Conservation (phyloP, 2,113 vertebrate genomes). For the Prunella himalayana region DNA sequence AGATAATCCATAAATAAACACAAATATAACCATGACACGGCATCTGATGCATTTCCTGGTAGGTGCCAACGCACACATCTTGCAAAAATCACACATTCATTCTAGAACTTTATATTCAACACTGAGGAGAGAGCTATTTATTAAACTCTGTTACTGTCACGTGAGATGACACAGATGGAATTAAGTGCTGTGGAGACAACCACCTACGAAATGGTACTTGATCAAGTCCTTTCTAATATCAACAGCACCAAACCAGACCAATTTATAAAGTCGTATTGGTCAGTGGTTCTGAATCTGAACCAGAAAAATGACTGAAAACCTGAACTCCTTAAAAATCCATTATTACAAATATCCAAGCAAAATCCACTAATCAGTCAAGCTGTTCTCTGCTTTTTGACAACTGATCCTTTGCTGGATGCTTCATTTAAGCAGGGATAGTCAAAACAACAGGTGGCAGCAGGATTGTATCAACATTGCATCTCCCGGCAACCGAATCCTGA, state of each 20-base stretch:
- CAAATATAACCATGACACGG: not conserved
- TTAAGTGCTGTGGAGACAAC: not conserved
- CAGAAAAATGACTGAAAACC: not conserved
- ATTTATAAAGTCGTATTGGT: not conserved
- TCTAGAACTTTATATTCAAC: not conserved
- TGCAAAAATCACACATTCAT: not conserved
- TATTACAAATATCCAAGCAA: not conserved
- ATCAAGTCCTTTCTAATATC: not conserved
- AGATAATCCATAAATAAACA: not conserved
- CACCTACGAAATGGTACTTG: not conserved
- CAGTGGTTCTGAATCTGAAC: not conserved
- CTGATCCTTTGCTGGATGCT: slow-evolving; percentile 12
- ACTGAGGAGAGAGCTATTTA: not conserved
- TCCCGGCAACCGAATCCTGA: slow-evolving; percentile 2
- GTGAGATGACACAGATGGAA: not conserved
- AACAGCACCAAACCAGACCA: not conserved
- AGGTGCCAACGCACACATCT: not conserved
- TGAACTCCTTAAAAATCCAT: not conserved
- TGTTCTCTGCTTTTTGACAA: slow-evolving; percentile 33
- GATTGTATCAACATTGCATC: not conserved
- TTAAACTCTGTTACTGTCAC: not conserved
- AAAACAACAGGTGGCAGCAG: slow-evolving; percentile 59
- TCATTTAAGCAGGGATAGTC: not conserved
- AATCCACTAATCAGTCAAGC: not conserved
- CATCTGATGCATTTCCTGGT: not conserved